A percentile compares a stretch with the other conserved stretches of the same genome.
Conservation (phyloP, 1,140 invertebrate species). For the Diorhabda carinulata region DNA sequence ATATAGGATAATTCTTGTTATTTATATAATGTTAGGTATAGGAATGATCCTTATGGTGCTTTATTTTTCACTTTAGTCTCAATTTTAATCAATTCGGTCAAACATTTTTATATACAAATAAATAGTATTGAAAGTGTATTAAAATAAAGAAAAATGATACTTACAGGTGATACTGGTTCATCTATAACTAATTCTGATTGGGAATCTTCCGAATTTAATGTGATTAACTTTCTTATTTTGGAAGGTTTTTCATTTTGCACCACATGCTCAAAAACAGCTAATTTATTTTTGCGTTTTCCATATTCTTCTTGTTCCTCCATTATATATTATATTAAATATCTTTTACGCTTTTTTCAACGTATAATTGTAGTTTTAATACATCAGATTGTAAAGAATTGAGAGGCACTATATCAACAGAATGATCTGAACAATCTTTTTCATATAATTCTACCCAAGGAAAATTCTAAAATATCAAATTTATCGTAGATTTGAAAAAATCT, state of each 20-base stretch:
- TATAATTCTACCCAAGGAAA: constrained; percentile 38
- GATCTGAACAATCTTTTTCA: constrained; percentile 15
- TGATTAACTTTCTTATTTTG: constrained; percentile 24
- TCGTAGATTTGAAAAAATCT: not conserved
- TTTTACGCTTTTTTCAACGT: constrained; percentile 29
- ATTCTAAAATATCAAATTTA: constrained; percentile 27
- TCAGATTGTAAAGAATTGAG: constrained; percentile 31
- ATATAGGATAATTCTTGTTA: too few relatives aligned
- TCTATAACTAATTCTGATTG: constrained; percentile 35
- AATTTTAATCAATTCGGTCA: too few relatives aligned
- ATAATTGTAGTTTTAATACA: constrained; percentile 34
- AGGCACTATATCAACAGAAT: constrained; percentile 33
- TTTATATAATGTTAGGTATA: too few relatives aligned
- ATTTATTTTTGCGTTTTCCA: constrained; percentile 32
- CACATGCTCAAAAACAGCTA: constrained; percentile 42
- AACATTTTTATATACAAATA: too few relatives aligned
- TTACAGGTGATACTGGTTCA: constrained; percentile 20
- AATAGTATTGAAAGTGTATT: too few relatives aligned
- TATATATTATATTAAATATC: not conserved
- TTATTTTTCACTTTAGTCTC: too few relatives aligned
- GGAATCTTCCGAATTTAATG: constrained; percentile 26
- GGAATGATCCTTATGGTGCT: too few relatives aligned
- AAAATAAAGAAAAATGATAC: not conserved
- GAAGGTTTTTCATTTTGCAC: constrained; percentile 25
- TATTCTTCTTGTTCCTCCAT: constrained; percentile 22